phyloP scores from a whole-genome alignment of 2,888 invertebrate genomes.

The Pelosia muscerda region DNA sequence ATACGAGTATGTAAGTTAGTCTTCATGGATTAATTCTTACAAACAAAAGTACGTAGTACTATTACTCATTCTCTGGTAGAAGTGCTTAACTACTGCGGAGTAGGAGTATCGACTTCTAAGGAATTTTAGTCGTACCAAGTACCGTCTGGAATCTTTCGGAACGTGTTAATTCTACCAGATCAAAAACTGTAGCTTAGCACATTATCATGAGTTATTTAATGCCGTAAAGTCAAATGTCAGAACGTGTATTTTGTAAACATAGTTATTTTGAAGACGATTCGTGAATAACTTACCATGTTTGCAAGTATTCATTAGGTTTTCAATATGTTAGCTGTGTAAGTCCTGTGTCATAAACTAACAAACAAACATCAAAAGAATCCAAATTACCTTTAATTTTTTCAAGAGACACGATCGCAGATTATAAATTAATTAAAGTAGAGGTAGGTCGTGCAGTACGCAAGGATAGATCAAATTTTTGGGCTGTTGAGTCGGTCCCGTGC shows the following conservation, averaged over 20 bases:
- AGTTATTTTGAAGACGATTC: not conserved
- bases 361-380: not conserved
- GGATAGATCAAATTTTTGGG: too few species aligned
- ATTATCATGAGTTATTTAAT: not conserved
- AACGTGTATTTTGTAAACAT: not conserved
- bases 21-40: too few species aligned
- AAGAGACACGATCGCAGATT: not conserved
- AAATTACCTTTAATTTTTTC: constrained; percentile 1
- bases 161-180: not conserved
- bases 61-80: too few species aligned
- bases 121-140: not conserved
- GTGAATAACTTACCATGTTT: constrained; percentile 1
- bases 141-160: not conserved
- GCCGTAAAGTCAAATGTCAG: not conserved
- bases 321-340: not conserved
- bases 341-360: not conserved
- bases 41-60: too few species aligned
- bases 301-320: not conserved
- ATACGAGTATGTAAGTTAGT: too few species aligned
- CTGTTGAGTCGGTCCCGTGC: too few species aligned
- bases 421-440: not conserved
- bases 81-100: not conserved
- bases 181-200: not conserved
- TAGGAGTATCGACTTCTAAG: not conserved
- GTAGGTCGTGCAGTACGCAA: too few species aligned